Base-by-base conservation (phyloP, 2,113 vertebrate species). In the Bambusicola thoracicus region DNA sequence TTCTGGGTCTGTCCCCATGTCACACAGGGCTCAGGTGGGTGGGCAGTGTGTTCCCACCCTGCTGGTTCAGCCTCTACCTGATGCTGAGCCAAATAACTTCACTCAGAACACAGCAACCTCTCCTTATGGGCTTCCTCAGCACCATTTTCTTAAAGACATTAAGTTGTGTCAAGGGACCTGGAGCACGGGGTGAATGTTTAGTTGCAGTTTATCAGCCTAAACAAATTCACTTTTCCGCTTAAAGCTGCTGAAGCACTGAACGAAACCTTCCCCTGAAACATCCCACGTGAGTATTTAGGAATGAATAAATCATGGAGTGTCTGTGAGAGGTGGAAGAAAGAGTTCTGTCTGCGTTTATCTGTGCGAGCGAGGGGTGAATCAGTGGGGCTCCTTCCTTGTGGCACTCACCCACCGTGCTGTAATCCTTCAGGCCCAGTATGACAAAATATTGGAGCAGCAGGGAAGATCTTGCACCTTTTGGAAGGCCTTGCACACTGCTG, bases 321-420 rank as follows among this genome's bases (percentile, higher is more conserved):
- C 46, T 55, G 20, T 41, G 56, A 51, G n/a, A 63, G 74, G 17
- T 44, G 81, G 41, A 29, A 48, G 27, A 21, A 48, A 3, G 38
- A 48, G 30, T n/a, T 24, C 4, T 62, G 7, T 12, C 49, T 11
- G 43, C 16, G 27, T 11, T 20, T 5, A 10, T 20, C 67, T n/a
- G 38, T 20, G 67, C 0, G 0, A 75, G 29, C 0, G 0, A 55
- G 44, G 27, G 32, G 13, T 3, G 20, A 41, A 22, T 24, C 69
- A 8, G 18, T 4, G 40, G 62, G 44, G 59, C 20, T 43, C 27
- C 36, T n/a, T 73, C 30, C 36, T 20, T 40, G 40, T 38, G 29
- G 62, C 32, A 18, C 8, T 61, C 44, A 7, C 44, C 14, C 44
- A 7, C 36, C 16, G 10, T 63, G 27, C 30, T 85, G 61, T 51